Percentiles rank a stretch among this genome's conserved stretches.
phyloP scores from a whole-genome alignment of 2,113 vertebrate genomes.

The Chroicocephalus ridibundus region DNA sequence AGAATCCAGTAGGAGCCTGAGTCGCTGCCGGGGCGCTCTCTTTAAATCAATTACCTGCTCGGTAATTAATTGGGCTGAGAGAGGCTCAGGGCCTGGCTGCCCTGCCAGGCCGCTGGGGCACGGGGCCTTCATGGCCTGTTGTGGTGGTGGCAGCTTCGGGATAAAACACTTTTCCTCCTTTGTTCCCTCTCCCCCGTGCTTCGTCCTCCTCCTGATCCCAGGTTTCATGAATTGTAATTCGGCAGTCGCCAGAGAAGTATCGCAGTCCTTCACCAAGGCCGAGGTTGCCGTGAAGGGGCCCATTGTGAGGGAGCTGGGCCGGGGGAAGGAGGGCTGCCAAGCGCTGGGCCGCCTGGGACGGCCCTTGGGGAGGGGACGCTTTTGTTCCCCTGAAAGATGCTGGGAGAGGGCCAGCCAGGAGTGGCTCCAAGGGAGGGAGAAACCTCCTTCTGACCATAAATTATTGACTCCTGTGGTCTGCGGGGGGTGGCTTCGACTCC shows the following conservation, averaged over 20 bases:
- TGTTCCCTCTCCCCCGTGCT: background rate
- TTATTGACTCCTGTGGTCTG: background rate
- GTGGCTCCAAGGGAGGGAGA: background rate
- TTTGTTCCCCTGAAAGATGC: constrained; percentile 44
- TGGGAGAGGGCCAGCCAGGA: background rate
- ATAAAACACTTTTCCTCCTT: background rate
- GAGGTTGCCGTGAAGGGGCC: constrained; percentile 43
- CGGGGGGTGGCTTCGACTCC: background rate
- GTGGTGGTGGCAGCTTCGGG: background rate
- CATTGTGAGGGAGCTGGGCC: constrained; percentile 31
- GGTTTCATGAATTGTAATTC: constrained; percentile 30
- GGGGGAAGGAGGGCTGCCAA: background rate
- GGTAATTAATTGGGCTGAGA: accelerated
- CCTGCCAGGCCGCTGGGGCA: background rate
- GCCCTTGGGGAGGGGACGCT: constrained; percentile 42
- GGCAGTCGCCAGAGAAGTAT: background rate
- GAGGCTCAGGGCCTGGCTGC: background rate
- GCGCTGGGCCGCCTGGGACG: background rate
- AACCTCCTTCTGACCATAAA: background rate
- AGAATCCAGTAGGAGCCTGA: background rate
- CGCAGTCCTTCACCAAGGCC: background rate
- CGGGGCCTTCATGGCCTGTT: background rate
- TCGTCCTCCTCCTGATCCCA: background rate
- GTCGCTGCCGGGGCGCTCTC: background rate
- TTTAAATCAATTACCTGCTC: background rate